These are phyloP conservation scores for Caenorhabditis sp. DNA, from an alignment of 2,888 invertebrate genomes.

Conservation along the genomic window DNA sequence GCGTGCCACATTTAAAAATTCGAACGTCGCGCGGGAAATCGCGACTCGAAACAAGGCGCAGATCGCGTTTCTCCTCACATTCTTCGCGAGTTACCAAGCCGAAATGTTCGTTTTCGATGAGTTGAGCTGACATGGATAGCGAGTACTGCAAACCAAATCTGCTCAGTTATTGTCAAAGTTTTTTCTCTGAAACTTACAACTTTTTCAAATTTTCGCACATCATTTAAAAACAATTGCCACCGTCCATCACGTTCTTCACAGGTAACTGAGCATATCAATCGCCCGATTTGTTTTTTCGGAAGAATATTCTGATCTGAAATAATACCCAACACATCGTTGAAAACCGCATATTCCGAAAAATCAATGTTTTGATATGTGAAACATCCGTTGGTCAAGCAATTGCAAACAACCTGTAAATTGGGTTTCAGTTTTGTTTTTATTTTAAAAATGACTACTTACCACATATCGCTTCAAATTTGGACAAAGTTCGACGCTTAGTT, in stretches of 20 bases:
- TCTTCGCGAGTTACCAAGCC: constrained; percentile 33
- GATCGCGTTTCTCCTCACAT: constrained; percentile 30
- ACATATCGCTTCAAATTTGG: background rate
- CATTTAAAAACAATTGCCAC: constrained; percentile 20
- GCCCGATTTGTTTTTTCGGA: constrained; percentile 25
- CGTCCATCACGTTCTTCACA: constrained; percentile 3
- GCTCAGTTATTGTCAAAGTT: background rate
- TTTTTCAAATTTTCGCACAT: constrained; percentile 19
- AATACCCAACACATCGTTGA: constrained; percentile 28
- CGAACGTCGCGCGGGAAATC: constrained; percentile 38
- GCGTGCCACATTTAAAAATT: constrained; percentile 31
- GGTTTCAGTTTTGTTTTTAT: constrained; percentile 2
- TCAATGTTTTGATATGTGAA: constrained; percentile 27
- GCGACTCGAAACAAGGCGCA: constrained; percentile 28
- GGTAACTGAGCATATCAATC: constrained; percentile 12
- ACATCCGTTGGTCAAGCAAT: constrained; percentile 31
- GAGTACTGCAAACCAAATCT: constrained; percentile 5
- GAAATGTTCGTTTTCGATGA: constrained; percentile 18
- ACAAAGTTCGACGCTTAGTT: background rate
- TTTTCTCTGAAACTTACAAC: constrained; percentile 6
- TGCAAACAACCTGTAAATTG: constrained; percentile 15
- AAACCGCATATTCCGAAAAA: constrained; percentile 16
- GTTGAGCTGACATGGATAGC: constrained; percentile 14
- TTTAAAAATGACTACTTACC: constrained; percentile 2
- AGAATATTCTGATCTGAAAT: constrained; percentile 10